These are phyloP conservation scores for Agrotis puta DNA, from an alignment of 2,888 invertebrate genomes.

Conservation along the genomic window DNA sequence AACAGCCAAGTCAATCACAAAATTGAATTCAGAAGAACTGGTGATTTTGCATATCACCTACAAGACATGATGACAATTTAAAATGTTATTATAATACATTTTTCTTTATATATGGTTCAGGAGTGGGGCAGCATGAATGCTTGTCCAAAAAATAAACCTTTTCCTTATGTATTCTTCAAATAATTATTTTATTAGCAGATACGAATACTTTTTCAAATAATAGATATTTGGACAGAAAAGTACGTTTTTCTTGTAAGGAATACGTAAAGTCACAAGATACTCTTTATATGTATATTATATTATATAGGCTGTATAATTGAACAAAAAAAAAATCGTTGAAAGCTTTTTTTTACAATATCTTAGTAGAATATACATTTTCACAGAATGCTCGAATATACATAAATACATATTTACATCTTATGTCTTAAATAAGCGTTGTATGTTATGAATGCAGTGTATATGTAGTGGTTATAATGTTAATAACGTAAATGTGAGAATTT, in stretches of 20 bases:
- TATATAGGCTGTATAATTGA: not conserved
- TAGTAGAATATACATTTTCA: not conserved
- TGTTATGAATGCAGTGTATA: constrained; percentile 48
- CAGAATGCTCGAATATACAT: constrained; percentile 17
- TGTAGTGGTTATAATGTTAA: constrained; percentile 38
- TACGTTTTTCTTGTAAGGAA: not conserved
- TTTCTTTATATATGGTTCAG: too few relatives aligned
- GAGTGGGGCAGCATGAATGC: too few relatives aligned
- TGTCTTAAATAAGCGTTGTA: constrained; percentile 22
- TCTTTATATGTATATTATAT: not conserved
- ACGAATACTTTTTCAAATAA: not conserved
- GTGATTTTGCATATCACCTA: not conserved
- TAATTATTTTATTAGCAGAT: not conserved
- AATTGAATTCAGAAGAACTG: constrained; percentile 3
- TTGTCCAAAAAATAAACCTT: too few relatives aligned
- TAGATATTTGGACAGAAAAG: not conserved
- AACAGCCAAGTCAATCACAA: constrained; percentile 18
- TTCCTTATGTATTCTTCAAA: too few relatives aligned
- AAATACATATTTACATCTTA: not conserved
- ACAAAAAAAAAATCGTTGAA: not conserved
- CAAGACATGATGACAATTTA: not conserved
- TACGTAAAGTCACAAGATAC: not conserved
- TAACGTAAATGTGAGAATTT: constrained; percentile 59
- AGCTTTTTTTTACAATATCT: too few relatives aligned
- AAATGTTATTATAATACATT: not conserved